Evolutionary conservation across 2,888 invertebrate genomes (phyloP), one percentile per base, ranked within the genome.

Genomic region (Smittia aterrima): DNA sequence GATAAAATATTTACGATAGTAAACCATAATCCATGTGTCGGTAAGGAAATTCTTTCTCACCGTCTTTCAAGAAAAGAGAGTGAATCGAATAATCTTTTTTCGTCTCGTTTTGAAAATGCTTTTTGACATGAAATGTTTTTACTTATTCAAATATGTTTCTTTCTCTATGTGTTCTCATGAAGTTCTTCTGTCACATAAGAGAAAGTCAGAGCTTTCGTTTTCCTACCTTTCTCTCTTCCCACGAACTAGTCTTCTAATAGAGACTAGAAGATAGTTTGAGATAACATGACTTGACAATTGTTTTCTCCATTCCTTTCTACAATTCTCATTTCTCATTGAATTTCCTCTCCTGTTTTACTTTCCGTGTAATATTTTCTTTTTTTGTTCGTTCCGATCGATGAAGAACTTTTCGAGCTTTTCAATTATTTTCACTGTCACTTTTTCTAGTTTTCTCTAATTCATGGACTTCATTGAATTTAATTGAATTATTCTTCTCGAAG

Each of bases 21-120:
- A 80, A 94, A 95, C 87, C 92, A 93, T 85, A 95, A 95, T 86
- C 94, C 94, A 75, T 95, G 95, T 85, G 92, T 95, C 83, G 94
- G 95, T 95, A 87, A 93, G 95, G 82, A 40, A 70, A 58, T 1
- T 71, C 11, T 68, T 22, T n/a, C 16, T 62, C 22, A n/a, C 62
- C 11, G 4, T 62, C 24, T 4, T 2, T 20, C 20, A 18, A 58
- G n/a, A 47, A 47, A 47, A 47, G 18, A 58, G 18, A 47, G 18
- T 16, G 53, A 47, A 22, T 13, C n/a, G 58, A 58, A 58, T 18
- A 58, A 58, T 58, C 18, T 18, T 58, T 58, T 38, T 47, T n/a
- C 47, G 11, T 47, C 16, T n/a, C n/a, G 18, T 58, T 58, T 22
- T 58, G 9, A 58, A 58, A n/a, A 32, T n/a, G 47, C 47, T 47